Conservation (phyloP, 2,797 vertebrate genomes). For the Oryzias sinensis region DNA sequence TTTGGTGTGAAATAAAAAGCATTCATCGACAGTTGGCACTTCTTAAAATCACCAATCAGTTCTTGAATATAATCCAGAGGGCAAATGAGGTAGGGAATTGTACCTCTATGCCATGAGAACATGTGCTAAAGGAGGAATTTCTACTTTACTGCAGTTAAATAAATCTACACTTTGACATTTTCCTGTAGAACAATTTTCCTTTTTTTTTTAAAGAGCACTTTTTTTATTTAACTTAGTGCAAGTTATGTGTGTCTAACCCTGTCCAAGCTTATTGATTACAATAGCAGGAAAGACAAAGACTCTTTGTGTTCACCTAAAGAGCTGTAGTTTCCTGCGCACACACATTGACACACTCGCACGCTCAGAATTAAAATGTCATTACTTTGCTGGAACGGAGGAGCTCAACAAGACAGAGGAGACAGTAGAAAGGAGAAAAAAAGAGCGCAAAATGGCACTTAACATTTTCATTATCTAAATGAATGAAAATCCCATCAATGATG, state of each 20-base stretch:
- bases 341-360: slow-evolving; percentile 1
- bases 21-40: slow-evolving; percentile 55
- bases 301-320: slow-evolving; percentile 45
- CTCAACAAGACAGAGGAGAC: slow-evolving; percentile 45
- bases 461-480: slow-evolving; percentile 69
- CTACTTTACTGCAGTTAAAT: slow-evolving; percentile 46
- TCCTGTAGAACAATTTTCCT: slow-evolving; percentile 7
- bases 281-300: slow-evolving; percentile 58
- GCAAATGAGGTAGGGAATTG: slow-evolving; percentile 39
- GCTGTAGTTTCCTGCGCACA: slow-evolving; percentile 45
- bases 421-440: slow-evolving; percentile 30
- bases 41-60: slow-evolving; percentile 68
- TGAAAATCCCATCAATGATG: slow-evolving; percentile 60
- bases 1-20: slow-evolving; percentile 43
- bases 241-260: slow-evolving; percentile 26
- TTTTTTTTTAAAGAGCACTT: slow-evolving; percentile 22
- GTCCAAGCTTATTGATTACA: slow-evolving; percentile 41
- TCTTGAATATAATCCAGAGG: slow-evolving; percentile 59
- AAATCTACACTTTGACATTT: slow-evolving; percentile 16
- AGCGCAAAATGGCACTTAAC: slow-evolving; percentile 54
- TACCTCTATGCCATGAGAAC: slow-evolving; percentile 62
- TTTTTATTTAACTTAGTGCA: slow-evolving; percentile 28
- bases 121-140: slow-evolving; percentile 55
- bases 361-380: slow-evolving; percentile 72
- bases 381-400: slow-evolving; percentile 56